Evolutionary conservation across 2,888 invertebrate species (phyloP), one percentile per base, ranked within the genome.

Genomic region (Stictocephala bisonia): DNA sequence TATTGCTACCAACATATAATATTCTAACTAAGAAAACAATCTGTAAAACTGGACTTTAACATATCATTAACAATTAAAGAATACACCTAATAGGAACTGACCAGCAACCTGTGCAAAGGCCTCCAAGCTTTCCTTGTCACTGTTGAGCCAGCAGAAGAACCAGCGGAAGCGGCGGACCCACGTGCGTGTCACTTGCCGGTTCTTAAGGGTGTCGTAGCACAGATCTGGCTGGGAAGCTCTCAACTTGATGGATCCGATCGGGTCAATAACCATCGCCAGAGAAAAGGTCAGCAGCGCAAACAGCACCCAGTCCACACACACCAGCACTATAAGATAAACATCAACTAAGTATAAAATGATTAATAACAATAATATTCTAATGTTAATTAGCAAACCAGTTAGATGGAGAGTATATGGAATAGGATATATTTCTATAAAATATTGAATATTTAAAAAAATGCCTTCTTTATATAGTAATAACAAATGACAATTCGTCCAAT

Each of bases 301-400:
- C 66, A 94, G 87, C 20, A 91, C 88, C 94, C 94, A 95, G 81
- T 93, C 93, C 83, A 91, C 92, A 60, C 94, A 86, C 0, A 94
- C 92, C 79, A 93, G 88, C 75, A 91, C 91, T 89, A 84, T 40
- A 84, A 84, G n/a, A n/a, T n/a, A n/a, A n/a, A n/a, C n/a, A n/a
- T n/a, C n/a, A n/a, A n/a, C n/a, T n/a, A n/a, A n/a, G n/a, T n/a
- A n/a, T n/a, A n/a, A n/a, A n/a, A n/a, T n/a, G n/a, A n/a, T n/a
- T n/a, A n/a, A n/a, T n/a, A n/a, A n/a, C n/a, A n/a, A n/a, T n/a
- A n/a, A n/a, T n/a, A n/a, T n/a, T n/a, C n/a, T n/a, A n/a, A n/a
- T n/a, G n/a, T n/a, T n/a, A n/a, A n/a, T n/a, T n/a, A n/a, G n/a
- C n/a, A n/a, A n/a, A n/a, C n/a, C n/a, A n/a, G n/a, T n/a, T n/a